Evolutionary conservation across 2,888 invertebrate genomes (phyloP), one percentile per base, ranked within the genome.

Genomic region (Melangyna quadrimaculata): DNA sequence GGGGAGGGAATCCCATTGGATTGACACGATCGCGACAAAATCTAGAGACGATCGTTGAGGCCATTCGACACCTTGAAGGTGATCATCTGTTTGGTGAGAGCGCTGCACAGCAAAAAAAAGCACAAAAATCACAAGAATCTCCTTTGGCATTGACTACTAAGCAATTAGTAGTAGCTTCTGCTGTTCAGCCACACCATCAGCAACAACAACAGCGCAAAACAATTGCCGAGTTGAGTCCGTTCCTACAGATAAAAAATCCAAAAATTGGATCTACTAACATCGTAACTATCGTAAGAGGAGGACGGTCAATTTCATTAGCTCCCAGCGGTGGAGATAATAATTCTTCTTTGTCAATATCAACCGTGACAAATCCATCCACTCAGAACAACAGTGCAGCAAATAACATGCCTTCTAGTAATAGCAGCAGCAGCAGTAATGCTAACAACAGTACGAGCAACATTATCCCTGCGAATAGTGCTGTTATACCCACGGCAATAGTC

Each of bases 1-100:
- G 17, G 90, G 24, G 91, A 5, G 45, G 24, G 3, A 77, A 69
- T 63, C 35, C 5, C 78, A 88, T 88, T 63, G 89, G 88, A n/a
- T 91, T 94, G 65, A 94, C 95, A 17, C 95, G 95, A 75, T 97
- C 98, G 87, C 95, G 98, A 73, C 98, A 98, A 92, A 99, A 98
- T 92, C 94, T 99, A 89, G 98, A 99, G 93, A 99, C 99, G 14
- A 99, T 99, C 88, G 98, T 99, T 45, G 99, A 99, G 92, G 99
- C 99, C 74, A 99, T 99, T 90, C 95, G 98, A 45, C 99, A 99
- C 91, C 93, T 99, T 88, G 99, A 99, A 92, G 99, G 99, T 48
- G 98, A 98, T 91, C 97, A 98, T 92, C 93, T 98, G 90, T 98
- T 98, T 93, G 95, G 95, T 87, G 97, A 97, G 89, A 95, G 95